Evolutionary conservation across 1,140 invertebrate species (phyloP).

Genomic region (Drosophila setifemur): DNA sequence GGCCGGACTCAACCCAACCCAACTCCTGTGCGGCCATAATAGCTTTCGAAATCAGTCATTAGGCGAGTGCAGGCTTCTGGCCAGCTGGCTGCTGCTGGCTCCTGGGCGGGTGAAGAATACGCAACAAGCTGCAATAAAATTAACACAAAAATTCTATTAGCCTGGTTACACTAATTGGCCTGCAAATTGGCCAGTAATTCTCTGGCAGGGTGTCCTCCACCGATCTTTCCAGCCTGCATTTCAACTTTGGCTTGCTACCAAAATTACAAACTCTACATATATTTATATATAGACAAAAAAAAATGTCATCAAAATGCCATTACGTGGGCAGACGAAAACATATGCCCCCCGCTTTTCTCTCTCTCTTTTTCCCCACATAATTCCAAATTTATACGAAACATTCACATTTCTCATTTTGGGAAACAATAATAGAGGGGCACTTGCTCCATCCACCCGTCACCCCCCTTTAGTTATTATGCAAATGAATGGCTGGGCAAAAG

Average conservation of each 20-base stretch:
- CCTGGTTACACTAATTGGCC: slow-evolving; percentile 54
- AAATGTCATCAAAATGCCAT: slow-evolving; percentile 76
- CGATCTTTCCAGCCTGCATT: background rate
- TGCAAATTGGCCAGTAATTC: slow-evolving; percentile 28
- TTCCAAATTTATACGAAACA: slow-evolving; percentile 34
- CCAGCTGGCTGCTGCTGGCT: no score
- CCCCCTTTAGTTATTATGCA: slow-evolving; percentile 38
- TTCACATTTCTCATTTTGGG: slow-evolving; percentile 33
- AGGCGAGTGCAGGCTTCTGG: slow-evolving; percentile 15
- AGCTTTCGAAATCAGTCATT: slow-evolving; percentile 59
- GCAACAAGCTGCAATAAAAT: slow-evolving; percentile 45
- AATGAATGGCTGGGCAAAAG: slow-evolving; percentile 29
- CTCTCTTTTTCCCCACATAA: background rate
- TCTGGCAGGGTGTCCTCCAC: background rate
- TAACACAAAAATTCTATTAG: slow-evolving; percentile 64
- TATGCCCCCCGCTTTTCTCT: slow-evolving; percentile 23
- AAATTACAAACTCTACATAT: slow-evolving; percentile 9
- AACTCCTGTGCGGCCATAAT: slow-evolving; percentile 26
- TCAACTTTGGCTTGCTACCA: slow-evolving; percentile 6
- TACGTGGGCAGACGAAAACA: slow-evolving; percentile 35
- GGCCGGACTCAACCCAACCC: background rate
- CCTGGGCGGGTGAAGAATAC: slow-evolving; percentile 5
- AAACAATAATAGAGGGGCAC: slow-evolving; percentile 28
- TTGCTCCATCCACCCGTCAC: background rate
- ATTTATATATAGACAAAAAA: slow-evolving; percentile 29